These are phyloP conservation scores for Balaenoptera acutorostrata DNA, from an alignment of 2,113 vertebrate genomes.

Conservation along the genomic window DNA sequence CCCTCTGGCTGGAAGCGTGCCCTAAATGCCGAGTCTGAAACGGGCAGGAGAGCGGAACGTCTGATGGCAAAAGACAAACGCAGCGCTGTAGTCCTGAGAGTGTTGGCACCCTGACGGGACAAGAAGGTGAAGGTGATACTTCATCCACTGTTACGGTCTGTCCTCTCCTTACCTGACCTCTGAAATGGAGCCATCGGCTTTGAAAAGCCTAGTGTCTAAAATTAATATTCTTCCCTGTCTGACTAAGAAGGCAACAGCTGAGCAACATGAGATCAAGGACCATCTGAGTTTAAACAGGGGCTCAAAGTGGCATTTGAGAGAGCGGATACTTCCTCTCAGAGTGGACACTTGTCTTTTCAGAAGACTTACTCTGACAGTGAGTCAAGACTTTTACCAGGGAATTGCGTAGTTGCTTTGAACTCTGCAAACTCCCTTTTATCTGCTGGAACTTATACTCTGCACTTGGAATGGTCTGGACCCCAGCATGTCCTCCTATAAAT, in stretches of 20 bases:
- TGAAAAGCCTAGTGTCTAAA: conserved; percentile 60
- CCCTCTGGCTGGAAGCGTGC: neutral
- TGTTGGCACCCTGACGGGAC: neutral
- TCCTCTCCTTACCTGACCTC: conserved; percentile 71
- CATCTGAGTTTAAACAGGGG: conserved; percentile 56
- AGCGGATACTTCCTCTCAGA: conserved; percentile 42
- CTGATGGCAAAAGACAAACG: neutral
- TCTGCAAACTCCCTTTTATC: neutral
- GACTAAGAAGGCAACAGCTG: conserved; percentile 66
- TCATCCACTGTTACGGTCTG: neutral
- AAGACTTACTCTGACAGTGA: neutral
- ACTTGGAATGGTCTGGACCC: neutral
- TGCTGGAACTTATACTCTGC: neutral
- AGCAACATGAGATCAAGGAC: conserved; percentile 66
- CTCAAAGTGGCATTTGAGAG: conserved; percentile 50
- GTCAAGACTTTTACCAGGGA: neutral
- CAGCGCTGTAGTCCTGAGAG: neutral
- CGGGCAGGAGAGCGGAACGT: neutral
- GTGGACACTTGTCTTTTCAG: conserved; percentile 25
- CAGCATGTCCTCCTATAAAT: conserved; percentile 35
- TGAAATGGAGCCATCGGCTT: conserved; percentile 68
- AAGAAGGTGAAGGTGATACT: conserved; percentile 38
- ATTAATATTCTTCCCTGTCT: conserved; percentile 71
- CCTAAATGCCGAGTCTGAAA: neutral
- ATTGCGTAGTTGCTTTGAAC: neutral